Conservation (phyloP, 2,888 invertebrate genomes). For the Stenichneumon culpator region DNA sequence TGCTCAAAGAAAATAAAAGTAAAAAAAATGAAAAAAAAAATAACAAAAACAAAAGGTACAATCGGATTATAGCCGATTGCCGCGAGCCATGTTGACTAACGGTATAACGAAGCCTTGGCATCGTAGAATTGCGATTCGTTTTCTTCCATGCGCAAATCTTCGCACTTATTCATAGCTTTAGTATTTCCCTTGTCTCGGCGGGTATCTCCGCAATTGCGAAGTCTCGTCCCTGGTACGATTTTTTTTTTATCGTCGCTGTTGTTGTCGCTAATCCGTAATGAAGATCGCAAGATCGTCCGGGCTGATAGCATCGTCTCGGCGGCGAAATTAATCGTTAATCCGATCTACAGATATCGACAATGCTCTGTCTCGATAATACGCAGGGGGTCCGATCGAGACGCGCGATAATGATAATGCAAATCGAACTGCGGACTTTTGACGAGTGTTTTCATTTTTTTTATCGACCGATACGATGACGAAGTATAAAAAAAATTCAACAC, state of each 20-base stretch:
- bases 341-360: conserved; percentile 13
- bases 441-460: neutral
- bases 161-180: conserved; percentile 26
- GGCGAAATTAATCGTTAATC: conserved; percentile 33
- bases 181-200: conserved; percentile 29
- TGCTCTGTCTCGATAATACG: conserved; percentile 3
- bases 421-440: neutral
- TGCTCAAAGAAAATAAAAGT: conserved; percentile 20
- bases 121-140: conserved; percentile 61
- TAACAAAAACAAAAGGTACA: conserved; percentile 82
- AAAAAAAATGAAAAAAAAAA: conserved; percentile 47
- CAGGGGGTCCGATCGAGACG: conserved; percentile 7
- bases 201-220: conserved; percentile 26
- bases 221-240: neutral
- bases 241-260: neutral
- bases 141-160: conserved; percentile 21
- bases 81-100: conserved; percentile 78
- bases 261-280: conserved; percentile 15
- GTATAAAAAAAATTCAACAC: neutral
- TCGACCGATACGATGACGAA: neutral
- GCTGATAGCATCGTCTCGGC: conserved; percentile 18
- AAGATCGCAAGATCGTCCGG: conserved; percentile 39
- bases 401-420: neutral
- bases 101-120: conserved; percentile 74
- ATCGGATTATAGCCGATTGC: conserved; percentile 83